These are phyloP conservation scores for Leptinotarsa tumamoca DNA, from an alignment of 2,888 invertebrate species.

Conservation along the genomic window DNA sequence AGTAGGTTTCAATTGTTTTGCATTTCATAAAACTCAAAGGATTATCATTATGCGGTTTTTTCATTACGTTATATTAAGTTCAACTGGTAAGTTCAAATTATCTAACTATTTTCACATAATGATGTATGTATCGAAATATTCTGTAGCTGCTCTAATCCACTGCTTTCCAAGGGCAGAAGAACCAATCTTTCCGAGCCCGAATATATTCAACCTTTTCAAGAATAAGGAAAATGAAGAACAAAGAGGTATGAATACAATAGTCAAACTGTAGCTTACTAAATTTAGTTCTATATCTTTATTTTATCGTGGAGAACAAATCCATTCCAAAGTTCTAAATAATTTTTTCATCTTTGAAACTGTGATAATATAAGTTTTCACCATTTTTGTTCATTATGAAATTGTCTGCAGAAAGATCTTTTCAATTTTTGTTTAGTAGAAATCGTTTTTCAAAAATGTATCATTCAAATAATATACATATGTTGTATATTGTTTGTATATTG, in stretches of 20 bases:
- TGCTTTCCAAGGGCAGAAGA: conserved; percentile 7
- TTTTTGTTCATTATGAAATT: too few species aligned
- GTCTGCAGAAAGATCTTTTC: too few species aligned
- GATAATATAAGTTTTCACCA: too few species aligned
- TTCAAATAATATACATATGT: too few species aligned
- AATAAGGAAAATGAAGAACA: neutral
- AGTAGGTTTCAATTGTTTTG: conserved; percentile 8
- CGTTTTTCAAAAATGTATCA: too few species aligned
- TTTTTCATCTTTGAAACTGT: too few species aligned
- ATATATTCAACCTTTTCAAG: neutral
- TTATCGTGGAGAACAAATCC: too few species aligned
- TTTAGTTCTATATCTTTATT: neutral
- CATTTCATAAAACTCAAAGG: neutral
- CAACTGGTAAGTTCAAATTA: conserved; percentile 7
- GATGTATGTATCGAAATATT: too few species aligned
- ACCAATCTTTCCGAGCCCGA: neutral
- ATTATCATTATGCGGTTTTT: neutral
- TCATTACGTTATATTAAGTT: neutral
- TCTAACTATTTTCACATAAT: neutral
- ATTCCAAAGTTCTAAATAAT: too few species aligned
- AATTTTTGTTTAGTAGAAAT: too few species aligned
- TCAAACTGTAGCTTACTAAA: neutral
- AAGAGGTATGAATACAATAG: neutral
- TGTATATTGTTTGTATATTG: too few species aligned
- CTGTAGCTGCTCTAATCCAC: neutral